Base-by-base conservation (phyloP, 1,140 invertebrate genomes). In the Wiebesia pumilae region DNA sequence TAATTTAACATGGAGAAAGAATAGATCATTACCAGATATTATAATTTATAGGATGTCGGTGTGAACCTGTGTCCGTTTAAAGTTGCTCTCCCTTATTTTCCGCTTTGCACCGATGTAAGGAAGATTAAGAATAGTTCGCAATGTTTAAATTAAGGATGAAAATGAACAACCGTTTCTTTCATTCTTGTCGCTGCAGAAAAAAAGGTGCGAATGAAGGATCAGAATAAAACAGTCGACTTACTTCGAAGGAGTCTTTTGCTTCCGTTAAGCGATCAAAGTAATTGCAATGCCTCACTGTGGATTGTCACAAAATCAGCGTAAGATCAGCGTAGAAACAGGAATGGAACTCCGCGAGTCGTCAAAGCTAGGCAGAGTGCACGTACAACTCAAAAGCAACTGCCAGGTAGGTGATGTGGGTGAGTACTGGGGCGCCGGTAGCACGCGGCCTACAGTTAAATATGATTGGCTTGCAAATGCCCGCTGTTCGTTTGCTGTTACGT, bases 381-480 rank as follows among this genome's bases (percentile, higher is more conserved):
- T 10, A 75, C 19, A 75, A 27, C 6, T 40, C 1, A 78, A 51
- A 51, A 9, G 27, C 24, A 35, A 78, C 27, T 71, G 33, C 27
- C 85, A 75, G 47, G 65, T 30, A n/a, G n/a, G 47, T 47, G 67
- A 35, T 14, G 21, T 1, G 77, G 83, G 47, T 67, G 80, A 82
- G 38, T 65, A 90, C 89, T 91, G 90, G 88, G 82, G 88, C 73
- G 83, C 88, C 88, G 89, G 88, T 85, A 90, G 83, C 88, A 90
- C 85, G 90, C 87, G 86, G 85, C 87, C 79, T 33, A 83, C 87
- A 84, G 88, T 89, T 91, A 91, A 91, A 91, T 91, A 91, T 84
- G 88, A 89, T 88, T 88, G 58, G 78, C 38, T 33, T 14, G 24
- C 38, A 7, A 65, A 38, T 35, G n/a, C 40, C 21, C 14, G 77